Percentiles rank a stretch among this genome's conserved stretches.
phyloP scores from a whole-genome alignment of 2,888 invertebrate species.

The Cantharis lateralis region DNA sequence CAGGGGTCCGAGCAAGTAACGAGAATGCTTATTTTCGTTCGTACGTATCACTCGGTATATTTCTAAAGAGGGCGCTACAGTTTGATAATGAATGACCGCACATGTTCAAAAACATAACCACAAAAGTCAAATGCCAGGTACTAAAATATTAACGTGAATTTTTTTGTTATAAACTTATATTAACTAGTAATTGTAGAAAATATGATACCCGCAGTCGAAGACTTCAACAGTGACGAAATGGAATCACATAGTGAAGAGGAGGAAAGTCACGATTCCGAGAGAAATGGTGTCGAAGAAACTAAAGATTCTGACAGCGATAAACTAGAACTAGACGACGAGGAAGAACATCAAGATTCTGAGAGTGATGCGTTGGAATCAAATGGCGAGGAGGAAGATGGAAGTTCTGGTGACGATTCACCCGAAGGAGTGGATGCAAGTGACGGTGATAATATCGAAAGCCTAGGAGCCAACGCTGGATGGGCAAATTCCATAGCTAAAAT shows the following conservation, averaged over 20 bases:
- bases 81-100: not conserved
- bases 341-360: not conserved
- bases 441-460: not conserved
- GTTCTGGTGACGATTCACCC: not conserved
- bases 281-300: not conserved
- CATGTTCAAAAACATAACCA: not conserved
- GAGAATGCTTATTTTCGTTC: too few relatives aligned
- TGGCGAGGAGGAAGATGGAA: not conserved
- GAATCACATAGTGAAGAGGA: not conserved
- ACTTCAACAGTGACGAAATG: not conserved
- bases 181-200: not conserved
- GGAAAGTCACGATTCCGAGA: not conserved
- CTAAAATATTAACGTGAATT: not conserved
- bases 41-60: not conserved
- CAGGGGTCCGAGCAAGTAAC: too few relatives aligned
- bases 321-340: not conserved
- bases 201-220: not conserved
- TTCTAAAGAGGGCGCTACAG: not conserved
- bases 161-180: not conserved
- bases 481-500: constrained; percentile 83
- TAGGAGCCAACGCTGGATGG: constrained; percentile 72
- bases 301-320: not conserved
- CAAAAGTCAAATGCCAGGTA: not conserved
- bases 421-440: not conserved
- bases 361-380: too few relatives aligned